Conservation (phyloP, 2,888 invertebrate species). For the Thymelicus sylvestris region DNA sequence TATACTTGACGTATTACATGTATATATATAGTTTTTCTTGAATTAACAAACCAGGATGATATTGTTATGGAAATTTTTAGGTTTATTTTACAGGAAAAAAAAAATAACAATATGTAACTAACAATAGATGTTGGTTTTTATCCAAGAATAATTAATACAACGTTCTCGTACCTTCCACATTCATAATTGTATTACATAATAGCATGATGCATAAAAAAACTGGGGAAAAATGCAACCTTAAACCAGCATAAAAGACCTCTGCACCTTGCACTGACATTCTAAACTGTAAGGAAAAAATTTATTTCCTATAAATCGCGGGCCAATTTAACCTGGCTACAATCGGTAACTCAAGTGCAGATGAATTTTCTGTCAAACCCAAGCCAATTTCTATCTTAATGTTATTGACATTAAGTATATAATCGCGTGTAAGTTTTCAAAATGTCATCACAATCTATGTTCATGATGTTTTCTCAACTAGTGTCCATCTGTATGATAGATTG, state of each 20-base stretch:
- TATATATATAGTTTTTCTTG: too few species aligned
- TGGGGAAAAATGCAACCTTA: constrained; percentile 18
- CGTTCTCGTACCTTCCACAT: constrained; percentile 17
- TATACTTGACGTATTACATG: too few species aligned
- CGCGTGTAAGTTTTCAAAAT: background rate
- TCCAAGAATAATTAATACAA: constrained; percentile 25
- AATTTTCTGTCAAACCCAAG: background rate
- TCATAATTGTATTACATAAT: constrained; percentile 27
- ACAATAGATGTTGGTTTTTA: background rate
- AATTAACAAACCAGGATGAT: too few species aligned
- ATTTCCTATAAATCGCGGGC: constrained; percentile 12
- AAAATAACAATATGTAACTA: too few species aligned
- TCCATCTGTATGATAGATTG: constrained; percentile 30
- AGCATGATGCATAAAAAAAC: constrained; percentile 24
- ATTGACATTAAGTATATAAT: background rate
- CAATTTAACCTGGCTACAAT: constrained; percentile 12
- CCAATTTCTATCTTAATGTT: background rate
- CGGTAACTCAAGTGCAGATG: constrained; percentile 3
- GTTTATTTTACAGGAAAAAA: too few species aligned
- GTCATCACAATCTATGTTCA: constrained; percentile 16
- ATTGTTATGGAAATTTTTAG: too few species aligned
- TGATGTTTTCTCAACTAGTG: constrained; percentile 11
- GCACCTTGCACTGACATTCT: background rate
- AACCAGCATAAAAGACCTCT: constrained; percentile 15
- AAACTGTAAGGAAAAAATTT: background rate